Evolutionary conservation across 2,797 vertebrate species (phyloP), one percentile per base, ranked within the genome.

Genomic region (Schizopygopsis malacanthus): DNA sequence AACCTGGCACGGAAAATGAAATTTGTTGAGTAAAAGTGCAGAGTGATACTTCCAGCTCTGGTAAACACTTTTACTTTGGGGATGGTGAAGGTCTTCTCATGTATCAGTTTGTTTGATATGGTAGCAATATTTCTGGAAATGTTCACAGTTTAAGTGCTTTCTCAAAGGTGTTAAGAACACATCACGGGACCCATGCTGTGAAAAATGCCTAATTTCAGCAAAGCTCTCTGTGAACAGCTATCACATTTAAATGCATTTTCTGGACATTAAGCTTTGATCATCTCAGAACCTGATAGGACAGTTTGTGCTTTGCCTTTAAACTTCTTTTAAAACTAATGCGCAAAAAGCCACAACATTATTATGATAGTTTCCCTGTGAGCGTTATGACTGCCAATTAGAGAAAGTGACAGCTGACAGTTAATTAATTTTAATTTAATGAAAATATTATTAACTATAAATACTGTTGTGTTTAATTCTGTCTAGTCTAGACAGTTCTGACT

Each of bases 61-160:
- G 61, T 52, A 81, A 81, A 69, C 79, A 81, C 25, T 28, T 79
- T 67, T 37, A 50, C 61, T 81, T 81, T 50, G 28, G 79, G 79
- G 25, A 69, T 81, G 4, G 41, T 52, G 61, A 80, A 67, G 25
- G 63, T 47, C 79, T 69, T 81, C 63, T 67, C 63, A n/a, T 52
- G 79, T 69, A 81, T 67, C 61, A 37, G 13, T 25, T 82, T 37
- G 22, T n/a, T 71, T 67, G 9, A 22, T 50, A 80, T 47, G 25
- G 8, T 33, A 69, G 79, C 45, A 69, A 41, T 81, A 41, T 81
- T 70, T 54, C 50, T 82, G n/a, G 20, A 82, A 59, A 61, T 45
- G 22, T 72, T 20, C 52, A 33, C n/a, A 18, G 37, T 72, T 41
- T 25, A 72, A 59, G 41, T 43, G 52, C 67, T 59, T 61, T 11